Evolutionary conservation across 2,113 vertebrate species (phyloP).

Genomic region (Pachyramphus minor): DNA sequence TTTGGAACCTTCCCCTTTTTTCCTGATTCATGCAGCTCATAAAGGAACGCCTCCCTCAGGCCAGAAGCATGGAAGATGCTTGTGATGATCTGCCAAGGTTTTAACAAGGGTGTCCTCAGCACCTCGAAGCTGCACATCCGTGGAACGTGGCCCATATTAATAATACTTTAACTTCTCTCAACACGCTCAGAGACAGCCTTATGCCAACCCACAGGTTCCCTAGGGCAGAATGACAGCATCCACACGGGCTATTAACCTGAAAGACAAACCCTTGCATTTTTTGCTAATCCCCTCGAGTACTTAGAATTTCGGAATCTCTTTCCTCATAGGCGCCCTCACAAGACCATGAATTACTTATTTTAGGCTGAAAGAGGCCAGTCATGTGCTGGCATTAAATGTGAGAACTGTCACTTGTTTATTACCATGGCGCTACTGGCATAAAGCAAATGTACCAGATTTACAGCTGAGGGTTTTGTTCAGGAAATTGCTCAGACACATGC

Average conservation of each 20-base stretch:
- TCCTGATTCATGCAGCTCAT: conserved; percentile 22
- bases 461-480: not conserved
- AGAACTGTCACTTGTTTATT: not conserved
- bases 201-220: conserved; percentile 26
- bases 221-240: conserved; percentile 37
- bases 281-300: not conserved
- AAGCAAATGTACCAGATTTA: not conserved
- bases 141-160: conserved; percentile 29
- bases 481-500: not conserved
- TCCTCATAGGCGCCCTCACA: not conserved
- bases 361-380: not conserved
- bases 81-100: conserved; percentile 45
- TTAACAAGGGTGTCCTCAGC: conserved; percentile 38
- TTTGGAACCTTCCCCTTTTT: conserved; percentile 32
- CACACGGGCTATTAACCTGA: not conserved
- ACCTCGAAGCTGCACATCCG: not conserved
- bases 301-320: not conserved
- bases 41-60: conserved; percentile 32
- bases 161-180: conserved; percentile 20
- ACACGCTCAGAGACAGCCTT: not conserved
- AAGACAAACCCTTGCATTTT: conserved; percentile 24
- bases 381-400: not conserved
- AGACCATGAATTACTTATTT: not conserved
- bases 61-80: conserved; percentile 1
- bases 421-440: not conserved